Base-by-base conservation (phyloP, 2,888 invertebrate genomes). In the Lingula anatina region DNA sequence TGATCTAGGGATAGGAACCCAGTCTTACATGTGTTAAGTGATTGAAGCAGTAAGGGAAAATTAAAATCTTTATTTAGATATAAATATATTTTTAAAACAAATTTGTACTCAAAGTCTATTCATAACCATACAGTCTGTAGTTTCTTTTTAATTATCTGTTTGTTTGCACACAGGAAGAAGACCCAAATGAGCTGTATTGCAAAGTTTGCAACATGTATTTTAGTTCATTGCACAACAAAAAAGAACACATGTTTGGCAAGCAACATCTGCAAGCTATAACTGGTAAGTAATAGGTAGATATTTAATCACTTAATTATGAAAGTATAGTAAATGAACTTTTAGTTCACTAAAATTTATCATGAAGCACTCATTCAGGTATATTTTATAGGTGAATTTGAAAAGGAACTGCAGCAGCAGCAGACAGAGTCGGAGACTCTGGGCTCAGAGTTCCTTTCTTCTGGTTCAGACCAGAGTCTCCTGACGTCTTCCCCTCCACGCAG, bases 181-280 rank as follows among this genome's bases (percentile, higher is more conserved):
- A 81, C 58, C 79, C 79, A 61, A 80, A 81, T 62, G 81, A 82
- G 60, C 68, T 83, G 41, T 81, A 82, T 62, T 83, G 83, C 64
- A 76, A 81, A 50, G 80, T 81, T 3, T 83, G 83, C 66, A 81
- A 83, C 64, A 81, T 82, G 61, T 82, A 81, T 76, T 83, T 83
- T 64, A 81, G 80, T 52, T 81, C 81, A 54, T 65, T 81, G 36
- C 83, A 83, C 62, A 83, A 83, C 65, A 83, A 83, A 65, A 76
- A 79, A 47, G 83, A 83, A 59, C 83, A 83, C 68, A 71, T 83
- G 57, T 80, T 81, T 64, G 82, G 83, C 5, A 73, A 80, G 53
- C 81, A 81, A 55, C 83, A 83, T 67, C 73, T 81, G 44, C 68
- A 67, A 46, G 65, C 65, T 41, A 62, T 75, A 23, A 66, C 80